These are phyloP conservation scores for Sesia apiformis DNA, from an alignment of 2,888 invertebrate genomes.

Conservation along the genomic window DNA sequence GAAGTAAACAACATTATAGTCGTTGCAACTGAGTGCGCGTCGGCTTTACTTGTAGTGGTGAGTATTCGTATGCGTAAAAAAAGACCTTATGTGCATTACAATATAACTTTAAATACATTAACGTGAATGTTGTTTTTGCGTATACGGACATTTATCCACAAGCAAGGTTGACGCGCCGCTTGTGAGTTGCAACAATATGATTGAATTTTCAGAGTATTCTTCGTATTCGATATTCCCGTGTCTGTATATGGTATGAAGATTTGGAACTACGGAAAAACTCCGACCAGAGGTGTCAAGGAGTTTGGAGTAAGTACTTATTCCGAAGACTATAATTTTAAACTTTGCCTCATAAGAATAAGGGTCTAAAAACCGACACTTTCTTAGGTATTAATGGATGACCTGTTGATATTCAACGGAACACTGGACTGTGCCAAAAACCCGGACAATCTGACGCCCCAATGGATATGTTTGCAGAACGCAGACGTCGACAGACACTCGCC, in stretches of 20 bases:
- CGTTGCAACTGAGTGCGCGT: too few species aligned
- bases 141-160: too few species aligned
- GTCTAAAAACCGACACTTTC: neutral
- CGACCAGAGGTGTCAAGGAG: constrained; percentile 85
- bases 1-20: too few species aligned
- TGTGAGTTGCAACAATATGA: too few species aligned
- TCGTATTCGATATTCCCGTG: constrained; percentile 85
- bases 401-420: constrained; percentile 84
- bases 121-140: too few species aligned
- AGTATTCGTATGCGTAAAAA: too few species aligned
- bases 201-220: constrained; percentile 75
- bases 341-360: neutral
- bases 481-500: constrained; percentile 45
- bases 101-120: too few species aligned
- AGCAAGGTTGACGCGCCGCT: too few species aligned
- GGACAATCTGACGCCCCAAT: constrained; percentile 40
- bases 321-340: neutral
- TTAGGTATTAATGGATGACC: constrained; percentile 86
- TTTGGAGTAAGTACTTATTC: constrained; percentile 78
- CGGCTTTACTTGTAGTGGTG: too few species aligned
- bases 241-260: constrained; percentile 83
- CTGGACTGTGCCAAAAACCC: constrained; percentile 60
- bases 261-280: constrained; percentile 90
- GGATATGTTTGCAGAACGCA: constrained; percentile 52
- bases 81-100: too few species aligned